Evolutionary conservation across 2,113 vertebrate species (phyloP), one percentile per base, ranked within the genome.

Genomic region (Muntiacus muntjak): DNA sequence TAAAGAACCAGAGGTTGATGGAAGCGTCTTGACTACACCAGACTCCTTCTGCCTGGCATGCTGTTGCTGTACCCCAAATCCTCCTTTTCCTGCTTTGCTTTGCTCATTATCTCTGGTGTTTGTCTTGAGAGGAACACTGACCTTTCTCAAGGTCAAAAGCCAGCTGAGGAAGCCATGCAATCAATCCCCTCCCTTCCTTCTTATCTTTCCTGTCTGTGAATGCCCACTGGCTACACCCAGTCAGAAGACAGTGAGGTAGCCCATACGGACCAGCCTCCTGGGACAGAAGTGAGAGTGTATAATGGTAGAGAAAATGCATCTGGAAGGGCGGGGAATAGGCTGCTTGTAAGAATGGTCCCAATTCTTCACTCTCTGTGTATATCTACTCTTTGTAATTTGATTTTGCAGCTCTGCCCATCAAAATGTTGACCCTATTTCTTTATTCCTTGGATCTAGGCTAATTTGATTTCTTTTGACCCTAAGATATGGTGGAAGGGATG

Each of bases 251-350:
- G 5, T 47, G 25, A 88, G 25, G 15, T 50, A 89, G 50, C 19
- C n/a, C 7, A 40, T 11, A 47, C 0, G 36, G 17, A 16, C 15
- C 83, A 57, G 2, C 1, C 6, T 19, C 21, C 10, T 33, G 8
- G 50, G n/a, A 50, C 5, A 67, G 30, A 74, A 87, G 64, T 76
- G 3, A 26, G 28, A 94, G 17, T 50, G 16, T 21, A 30, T 15
- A 67, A 28, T 12, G 16, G 11, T 74, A 28, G 14, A 92, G 15
- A 36, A 71, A 89, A 19, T 47, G 26, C 60, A 50, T 52, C 50
- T 55, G 55, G 43, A 83, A 62, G 74, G 9, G 5, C 26, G 4
- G 30, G 1, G 6, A 26, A 36, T 74, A 2, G 8, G 30, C 62
- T 94, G 50, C 45, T 93, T 87, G 0, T 67, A 88, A 67, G 43